Evolutionary conservation across 2,888 invertebrate species (phyloP).

Genomic region (Epirrhoe tristata): DNA sequence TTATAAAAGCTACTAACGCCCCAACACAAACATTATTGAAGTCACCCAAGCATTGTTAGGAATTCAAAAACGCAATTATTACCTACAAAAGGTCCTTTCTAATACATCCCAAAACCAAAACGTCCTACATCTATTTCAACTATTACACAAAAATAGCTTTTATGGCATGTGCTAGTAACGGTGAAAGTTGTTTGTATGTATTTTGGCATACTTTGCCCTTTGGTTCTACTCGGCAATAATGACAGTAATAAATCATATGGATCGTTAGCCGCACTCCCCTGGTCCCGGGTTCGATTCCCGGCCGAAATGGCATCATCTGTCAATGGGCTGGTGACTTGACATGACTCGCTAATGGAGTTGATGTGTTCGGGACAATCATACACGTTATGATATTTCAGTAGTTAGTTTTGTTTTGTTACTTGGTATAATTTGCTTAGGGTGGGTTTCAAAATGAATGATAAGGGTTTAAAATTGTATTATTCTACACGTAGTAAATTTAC

Average conservation of each 20-base stretch:
- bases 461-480: no score
- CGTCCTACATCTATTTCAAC: conserved; percentile 18
- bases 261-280: conserved; percentile 82
- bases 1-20: conserved; percentile 18
- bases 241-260: conserved; percentile 85
- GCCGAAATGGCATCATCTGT: conserved; percentile 85
- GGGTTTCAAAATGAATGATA: no score
- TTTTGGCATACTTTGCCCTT: conserved; percentile 66
- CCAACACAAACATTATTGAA: conserved; percentile 24
- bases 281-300: conserved; percentile 81
- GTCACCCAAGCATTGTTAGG: conserved; percentile 45
- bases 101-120: conserved; percentile 43
- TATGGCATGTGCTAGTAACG: conserved; percentile 32
- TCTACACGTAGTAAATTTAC: no score
- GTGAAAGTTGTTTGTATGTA: conserved; percentile 25
- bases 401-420: conserved; percentile 12
- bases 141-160: conserved; percentile 34
- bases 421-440: no score
- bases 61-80: conserved; percentile 75
- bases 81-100: conserved; percentile 56
- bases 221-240: conserved; percentile 66
- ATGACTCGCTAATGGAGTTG: conserved; percentile 81
- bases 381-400: conserved; percentile 33
- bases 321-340: conserved; percentile 83
- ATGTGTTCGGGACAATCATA: conserved; percentile 69